Conservation (phyloP, 2,797 vertebrate genomes). For the Cossypha niveicapilla region DNA sequence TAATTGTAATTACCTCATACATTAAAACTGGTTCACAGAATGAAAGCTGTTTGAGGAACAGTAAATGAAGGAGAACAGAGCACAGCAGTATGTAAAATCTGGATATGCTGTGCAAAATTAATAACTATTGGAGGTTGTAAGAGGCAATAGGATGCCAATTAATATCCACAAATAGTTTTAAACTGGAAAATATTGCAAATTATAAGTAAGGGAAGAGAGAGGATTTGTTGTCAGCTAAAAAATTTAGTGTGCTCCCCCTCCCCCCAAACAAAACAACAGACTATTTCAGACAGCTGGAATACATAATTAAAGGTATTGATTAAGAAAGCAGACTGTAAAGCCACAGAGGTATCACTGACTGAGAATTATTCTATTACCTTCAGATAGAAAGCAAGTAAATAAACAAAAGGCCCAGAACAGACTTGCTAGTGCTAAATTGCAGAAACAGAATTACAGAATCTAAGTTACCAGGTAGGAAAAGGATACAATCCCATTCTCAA, state of each 20-base stretch:
- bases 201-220: background rate
- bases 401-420: background rate
- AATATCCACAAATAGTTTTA: background rate
- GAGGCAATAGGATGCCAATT: background rate
- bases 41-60: background rate
- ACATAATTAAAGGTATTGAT: background rate
- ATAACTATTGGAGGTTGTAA: background rate
- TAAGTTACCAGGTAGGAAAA: background rate
- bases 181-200: background rate
- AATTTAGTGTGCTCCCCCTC: fast-evolving
- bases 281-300: background rate
- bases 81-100: background rate
- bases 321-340: background rate
- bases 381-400: background rate
- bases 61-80: background rate
- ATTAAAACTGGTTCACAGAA: background rate
- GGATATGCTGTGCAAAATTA: background rate
- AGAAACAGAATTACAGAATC: background rate
- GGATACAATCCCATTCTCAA: background rate
- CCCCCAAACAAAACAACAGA: background rate
- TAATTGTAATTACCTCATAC: background rate
- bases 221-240: background rate
- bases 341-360: background rate
- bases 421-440: background rate
- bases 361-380: background rate